phyloP scores from a whole-genome alignment of 1,140 invertebrate genomes.

The Thrips palmi region DNA sequence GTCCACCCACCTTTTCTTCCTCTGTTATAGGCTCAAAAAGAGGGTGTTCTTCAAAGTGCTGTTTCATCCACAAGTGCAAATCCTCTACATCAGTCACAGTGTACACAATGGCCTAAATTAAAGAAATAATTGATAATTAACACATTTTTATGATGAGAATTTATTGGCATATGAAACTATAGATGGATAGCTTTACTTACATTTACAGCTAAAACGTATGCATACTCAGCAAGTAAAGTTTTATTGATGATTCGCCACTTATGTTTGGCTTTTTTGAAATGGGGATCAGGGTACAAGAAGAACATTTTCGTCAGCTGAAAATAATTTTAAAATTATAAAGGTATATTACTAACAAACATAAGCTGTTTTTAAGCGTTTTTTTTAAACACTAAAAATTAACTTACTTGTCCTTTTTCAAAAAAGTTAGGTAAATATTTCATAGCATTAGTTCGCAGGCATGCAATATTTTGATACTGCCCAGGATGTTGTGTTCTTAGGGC shows the following conservation, averaged over 20 bases:
- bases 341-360: not conserved
- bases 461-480: slow-evolving; percentile 80
- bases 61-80: slow-evolving; percentile 91
- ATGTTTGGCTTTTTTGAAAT: slow-evolving; percentile 98
- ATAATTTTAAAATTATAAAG: slow-evolving; percentile 12
- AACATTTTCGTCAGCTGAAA: slow-evolving; percentile 94
- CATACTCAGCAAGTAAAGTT: slow-evolving; percentile 87
- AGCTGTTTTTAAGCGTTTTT: slow-evolving; percentile 2
- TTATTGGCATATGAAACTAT: not conserved
- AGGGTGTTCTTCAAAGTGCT: slow-evolving; percentile 80
- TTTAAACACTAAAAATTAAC: too few species aligned
- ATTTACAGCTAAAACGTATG: slow-evolving; percentile 70
- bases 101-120: slow-evolving; percentile 70
- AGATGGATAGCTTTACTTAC: slow-evolving; percentile 29
- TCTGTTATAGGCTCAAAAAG: slow-evolving; percentile 56
- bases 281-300: slow-evolving; percentile 98
- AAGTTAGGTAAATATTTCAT: slow-evolving; percentile 99
- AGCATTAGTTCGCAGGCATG: slow-evolving; percentile 89
- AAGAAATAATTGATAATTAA: slow-evolving; percentile 7
- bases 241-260: slow-evolving; percentile 98
- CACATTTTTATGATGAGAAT: slow-evolving; percentile 8
- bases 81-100: slow-evolving; percentile 97
- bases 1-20: slow-evolving; percentile 14
- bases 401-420: slow-evolving; percentile 83
- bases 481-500: slow-evolving; percentile 62